These are phyloP conservation scores for Seriola aureovittata DNA, from an alignment of 2,113 vertebrate genomes.

Conservation along the genomic window DNA sequence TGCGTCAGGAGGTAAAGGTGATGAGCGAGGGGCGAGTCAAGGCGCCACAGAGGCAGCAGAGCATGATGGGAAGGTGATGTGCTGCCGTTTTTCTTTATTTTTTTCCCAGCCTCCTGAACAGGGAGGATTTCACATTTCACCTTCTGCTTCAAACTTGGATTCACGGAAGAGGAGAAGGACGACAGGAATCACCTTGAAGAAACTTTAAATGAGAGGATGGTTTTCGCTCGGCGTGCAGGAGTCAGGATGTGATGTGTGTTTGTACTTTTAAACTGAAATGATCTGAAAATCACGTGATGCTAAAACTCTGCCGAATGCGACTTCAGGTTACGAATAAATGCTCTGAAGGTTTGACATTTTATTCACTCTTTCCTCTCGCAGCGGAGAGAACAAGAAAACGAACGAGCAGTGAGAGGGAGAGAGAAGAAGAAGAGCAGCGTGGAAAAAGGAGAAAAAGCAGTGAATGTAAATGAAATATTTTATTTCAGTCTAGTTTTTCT, in stretches of 20 bases:
- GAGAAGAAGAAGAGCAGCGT: not conserved
- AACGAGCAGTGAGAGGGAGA: not conserved
- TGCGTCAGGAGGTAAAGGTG: not conserved
- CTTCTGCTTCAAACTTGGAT: not conserved
- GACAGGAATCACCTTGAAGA: not conserved
- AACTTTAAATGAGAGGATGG: not conserved
- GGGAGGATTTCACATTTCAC: not conserved
- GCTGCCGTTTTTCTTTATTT: not conserved
- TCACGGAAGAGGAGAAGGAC: not conserved
- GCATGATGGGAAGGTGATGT: slow-evolving; percentile 10
- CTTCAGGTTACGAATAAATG: no score
- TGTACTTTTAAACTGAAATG: not conserved
- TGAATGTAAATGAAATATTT: slow-evolving; percentile 25
- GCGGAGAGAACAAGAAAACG: not conserved
- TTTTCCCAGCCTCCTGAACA: no score
- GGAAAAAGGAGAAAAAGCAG: not conserved
- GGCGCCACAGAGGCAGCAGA: not conserved
- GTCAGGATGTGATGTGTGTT: not conserved
- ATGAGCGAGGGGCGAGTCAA: not conserved
- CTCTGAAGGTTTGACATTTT: not conserved
- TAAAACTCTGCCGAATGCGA: not conserved
- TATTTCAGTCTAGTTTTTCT: slow-evolving; percentile 26
- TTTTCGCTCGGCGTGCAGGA: not conserved
- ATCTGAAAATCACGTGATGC: not conserved
- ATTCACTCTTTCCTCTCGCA: not conserved